Evolutionary conservation across 2,888 invertebrate species (phyloP), one percentile per base, ranked within the genome.

Genomic region (Leptopilina myrica): DNA sequence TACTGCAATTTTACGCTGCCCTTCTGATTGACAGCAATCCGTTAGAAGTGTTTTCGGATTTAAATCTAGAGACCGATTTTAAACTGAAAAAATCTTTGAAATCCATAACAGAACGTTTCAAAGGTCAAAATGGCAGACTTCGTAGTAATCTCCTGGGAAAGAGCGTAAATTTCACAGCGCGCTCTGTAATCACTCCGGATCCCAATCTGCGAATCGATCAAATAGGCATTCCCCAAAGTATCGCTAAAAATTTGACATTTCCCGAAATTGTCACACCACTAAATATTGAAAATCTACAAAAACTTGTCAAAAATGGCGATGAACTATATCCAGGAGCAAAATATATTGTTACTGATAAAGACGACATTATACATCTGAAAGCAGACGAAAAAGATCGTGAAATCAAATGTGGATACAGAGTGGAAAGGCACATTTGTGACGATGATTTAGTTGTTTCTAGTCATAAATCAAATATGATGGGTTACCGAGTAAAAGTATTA

Each of bases 381-480:
- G 99, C 99, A 0, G 98, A 99, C 92, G 95, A 98, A 0, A 97
- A 98, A 14, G 99, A 99, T 93, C 94, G 99, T 80, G 98, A 99
- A 94, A 93, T 99, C 82, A 98, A 99, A 91, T 97, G 97, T 91
- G 98, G 98, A 64, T 98, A 98, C 90, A 93, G 94, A 92, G 98
- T 99, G 0, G 99, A 99, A 91, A 93, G 99, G 59, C 99, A 99
- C 92, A 96, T 99, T 91, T 95, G 98, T 82, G 99, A 99, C 92
- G 99, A 98, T 81, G 99, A 99, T 93, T 94, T 98, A 83, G 98
- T 99, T 20, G 98, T 99, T 85, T 99, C 99, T 94, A 99, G 99
- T 93, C 96, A 99, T 84, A 99, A 99, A 93, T 99, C 99, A 99
- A 98, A 98, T 95, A 99, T 99, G 99, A 99, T 99, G 99, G 99